Percentiles rank a stretch among this genome's conserved stretches.
Conservation (phyloP, 2,888 invertebrate genomes). For the Epinotia ramella region DNA sequence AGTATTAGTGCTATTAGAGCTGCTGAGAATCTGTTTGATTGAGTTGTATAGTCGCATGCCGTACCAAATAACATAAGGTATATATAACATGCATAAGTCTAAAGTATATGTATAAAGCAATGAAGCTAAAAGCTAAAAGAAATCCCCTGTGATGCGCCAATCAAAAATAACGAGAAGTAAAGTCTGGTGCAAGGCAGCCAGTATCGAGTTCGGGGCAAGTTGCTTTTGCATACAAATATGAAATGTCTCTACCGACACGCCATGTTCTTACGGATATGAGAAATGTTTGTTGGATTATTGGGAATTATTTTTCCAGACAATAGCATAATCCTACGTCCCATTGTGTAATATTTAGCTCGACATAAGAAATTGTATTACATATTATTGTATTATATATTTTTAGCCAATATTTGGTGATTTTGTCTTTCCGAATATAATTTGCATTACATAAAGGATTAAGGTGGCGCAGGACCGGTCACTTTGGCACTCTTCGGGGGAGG, state of each 20-base stretch:
- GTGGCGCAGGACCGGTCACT: too few relatives aligned
- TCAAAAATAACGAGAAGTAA: constrained; percentile 44
- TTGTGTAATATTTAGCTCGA: neutral
- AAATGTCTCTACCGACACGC: constrained; percentile 33
- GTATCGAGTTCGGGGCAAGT: neutral
- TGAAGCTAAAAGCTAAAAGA: constrained; percentile 26
- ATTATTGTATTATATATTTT: too few relatives aligned
- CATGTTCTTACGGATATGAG: constrained; percentile 23
- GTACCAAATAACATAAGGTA: too few relatives aligned
- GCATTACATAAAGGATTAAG: too few relatives aligned
- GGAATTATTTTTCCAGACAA: neutral
- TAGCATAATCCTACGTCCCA: too few relatives aligned
- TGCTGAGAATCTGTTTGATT: too few relatives aligned
- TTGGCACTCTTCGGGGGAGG: too few relatives aligned
- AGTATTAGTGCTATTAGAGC: too few relatives aligned
- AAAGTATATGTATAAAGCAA: neutral
- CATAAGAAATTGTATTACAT: neutral
- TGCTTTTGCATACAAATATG: constrained; percentile 42
- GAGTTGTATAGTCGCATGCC: too few relatives aligned
- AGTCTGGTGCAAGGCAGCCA: constrained; percentile 36
- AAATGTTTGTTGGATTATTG: constrained; percentile 11
- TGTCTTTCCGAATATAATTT: too few relatives aligned
- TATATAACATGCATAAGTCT: neutral
- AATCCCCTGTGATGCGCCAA: constrained; percentile 35
- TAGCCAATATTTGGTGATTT: too few relatives aligned